Base-by-base conservation (phyloP, 2,797 vertebrate species). In the Pitangus sulphuratus region DNA sequence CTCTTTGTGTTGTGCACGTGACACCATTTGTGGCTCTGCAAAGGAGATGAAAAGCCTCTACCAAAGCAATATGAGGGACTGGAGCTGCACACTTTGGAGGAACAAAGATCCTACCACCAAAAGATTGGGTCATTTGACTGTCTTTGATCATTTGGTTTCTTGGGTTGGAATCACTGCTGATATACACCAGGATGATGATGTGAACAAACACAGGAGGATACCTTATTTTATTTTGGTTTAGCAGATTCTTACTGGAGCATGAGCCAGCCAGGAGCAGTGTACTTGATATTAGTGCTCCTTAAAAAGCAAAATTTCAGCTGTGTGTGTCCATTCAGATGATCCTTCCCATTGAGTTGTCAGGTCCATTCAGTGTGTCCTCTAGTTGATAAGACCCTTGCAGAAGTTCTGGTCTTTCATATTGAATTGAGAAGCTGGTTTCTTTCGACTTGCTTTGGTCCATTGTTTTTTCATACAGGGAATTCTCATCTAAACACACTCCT, bases 111-210 rank as follows among this genome's bases (percentile, higher is more conserved):
- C 37, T 75, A 31, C 35, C 15, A 9, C 54, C 24, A 82, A 30
- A 40, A 77, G 2, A n/a, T 25, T 76, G 12, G 28, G 30, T 81
- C 11, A 11, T 84, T 65, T 66, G 19, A 10, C 37, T 70, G 14
- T 45, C 72, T 90, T 93, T 66, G 58, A 50, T 80, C 20, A 16
- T 26, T 48, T 72, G 22, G 25, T 60, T 88, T 84, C 68, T 85
- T 42, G 17, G 11, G 8, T 53, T 84, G 33, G 4, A 89, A 58
- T 47, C 28, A 26, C 53, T 65, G 60, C 66, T 37, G 7, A 9
- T 74, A 21, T 25, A 62, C 2, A 25, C 0, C 0, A 0, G n/a
- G n/a, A 47, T 9, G 39, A 21, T 40, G 22, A 60, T 14, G 12
- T 26, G 37, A 66, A 31, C 12, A 65, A 84, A 89, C 2, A 0